Base-by-base conservation (phyloP, 2,888 invertebrate species). In the Dicyrtomina minuta region DNA sequence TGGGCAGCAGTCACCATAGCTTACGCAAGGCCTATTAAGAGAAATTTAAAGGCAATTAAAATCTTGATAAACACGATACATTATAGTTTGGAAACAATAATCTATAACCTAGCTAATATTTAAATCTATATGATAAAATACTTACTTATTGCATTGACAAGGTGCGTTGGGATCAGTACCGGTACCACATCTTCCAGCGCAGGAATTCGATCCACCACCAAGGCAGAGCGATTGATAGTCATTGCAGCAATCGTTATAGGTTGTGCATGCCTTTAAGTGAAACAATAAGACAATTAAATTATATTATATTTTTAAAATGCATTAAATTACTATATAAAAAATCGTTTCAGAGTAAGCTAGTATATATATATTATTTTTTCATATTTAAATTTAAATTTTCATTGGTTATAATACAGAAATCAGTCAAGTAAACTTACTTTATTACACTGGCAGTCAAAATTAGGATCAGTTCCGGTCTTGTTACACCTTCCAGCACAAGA, bases 401-500 rank as follows among this genome's bases (percentile, higher is more conserved):
- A 46, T 17, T 46, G 5, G n/a, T 10, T 46, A 46, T 17, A 10
- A n/a, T 6, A 46, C 49, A 46, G 43, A 41, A 41, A 41, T 41
- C 43, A 41, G 8, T 41, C 43, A 8, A 13, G 12, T 53, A 49
- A n/a, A 53, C 73, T 71, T n/a, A 69, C 68, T 4, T 49, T 61
- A 64, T 75, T 75, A 43, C 75, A 75, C 46, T 75, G 73, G 33
- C 75, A 75, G 39, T 65, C 65, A 41, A 62, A 62, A 3, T 41
- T 67, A 0, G 74, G 72, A 33, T 71, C 59, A 0, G 70, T 70
- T 17, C 73, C 74, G 46, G 66, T 60, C 24, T n/a, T 60, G 46
- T 73, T 70, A 33, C 76, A 76, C 65, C 73, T 64, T 26, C 73
- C 75, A 1, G 5, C 61, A 58, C 76, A 76, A 15, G 75, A 74